Evolutionary conservation across 92 coral and sea anemone species (phyloP), one percentile per base, ranked within the genome.

Genomic region (Siderastrea siderea): DNA sequence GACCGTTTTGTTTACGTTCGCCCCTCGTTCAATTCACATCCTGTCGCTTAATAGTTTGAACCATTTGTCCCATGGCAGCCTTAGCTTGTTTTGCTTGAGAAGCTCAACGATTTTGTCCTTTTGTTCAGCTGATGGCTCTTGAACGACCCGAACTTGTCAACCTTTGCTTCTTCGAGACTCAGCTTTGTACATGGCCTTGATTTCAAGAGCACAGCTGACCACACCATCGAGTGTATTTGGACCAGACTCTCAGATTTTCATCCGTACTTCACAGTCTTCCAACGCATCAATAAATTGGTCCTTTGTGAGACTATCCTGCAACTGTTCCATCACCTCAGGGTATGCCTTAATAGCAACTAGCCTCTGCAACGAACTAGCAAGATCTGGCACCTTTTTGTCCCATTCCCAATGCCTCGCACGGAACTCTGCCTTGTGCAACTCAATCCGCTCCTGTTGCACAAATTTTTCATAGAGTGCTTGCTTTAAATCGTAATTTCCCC

Each of bases 201-300:
- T 54, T n/a, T 89, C 72, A 26, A 51, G 49, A 4, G 89, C 67
- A 1, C 47, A 68, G 53, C 68, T 55, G 75, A 83, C 61, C 3
- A 61, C 77, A 3, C 84, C 80, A 59, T 58, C 67, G n/a, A 58
- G 54, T 4, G n/a, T 49, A 14, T 45, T 52, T 26, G 76, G 89
- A n/a, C 47, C 71, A 50, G 14, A 51, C 63, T 85, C 74, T 47
- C 84, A 77, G 3, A 85, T 65, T 59, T 79, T 63, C 26, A 87
- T 19, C n/a, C 76, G 65, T 1, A 77, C 49, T 13, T 77, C 76
- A 1, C 52, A 48, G 14, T 68, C 76, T 19, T 46, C 74, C 68
- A 84, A 86, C 49, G 83, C 89, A 53, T 89, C 79, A 46, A 89
- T 59, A 7, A 89, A 84, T 8, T 68, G 79, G 52, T 89, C 92